Conservation (phyloP, 2,888 invertebrate genomes). For the Drosophila seclusa region DNA sequence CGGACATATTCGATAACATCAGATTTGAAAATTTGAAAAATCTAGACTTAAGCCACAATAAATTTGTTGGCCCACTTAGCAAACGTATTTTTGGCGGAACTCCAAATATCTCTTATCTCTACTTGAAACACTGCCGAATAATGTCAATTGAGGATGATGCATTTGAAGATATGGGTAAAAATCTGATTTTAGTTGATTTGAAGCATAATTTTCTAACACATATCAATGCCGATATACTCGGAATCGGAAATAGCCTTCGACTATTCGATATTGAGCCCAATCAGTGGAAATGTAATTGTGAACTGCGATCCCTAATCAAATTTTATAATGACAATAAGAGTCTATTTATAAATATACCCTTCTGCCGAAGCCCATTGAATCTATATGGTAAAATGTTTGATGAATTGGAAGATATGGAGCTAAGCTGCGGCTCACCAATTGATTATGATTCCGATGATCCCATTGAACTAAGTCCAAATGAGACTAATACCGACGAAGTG, state of each 20-base stretch:
- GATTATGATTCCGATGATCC: neutral
- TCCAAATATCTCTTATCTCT: constrained; percentile 69
- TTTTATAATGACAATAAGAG: constrained; percentile 52
- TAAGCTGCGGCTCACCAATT: constrained; percentile 26
- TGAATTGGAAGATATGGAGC: constrained; percentile 38
- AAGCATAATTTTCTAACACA: constrained; percentile 72
- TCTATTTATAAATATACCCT: constrained; percentile 69
- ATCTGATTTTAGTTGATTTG: constrained; percentile 70
- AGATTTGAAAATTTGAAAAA: constrained; percentile 59
- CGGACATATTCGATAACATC: constrained; percentile 70
- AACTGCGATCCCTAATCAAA: constrained; percentile 53
- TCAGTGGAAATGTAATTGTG: constrained; percentile 77
- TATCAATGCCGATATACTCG: constrained; percentile 44
- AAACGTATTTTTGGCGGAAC: constrained; percentile 63
- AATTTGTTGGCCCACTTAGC: constrained; percentile 62
- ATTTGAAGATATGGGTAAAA: constrained; percentile 62
- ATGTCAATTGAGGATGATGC: constrained; percentile 68
- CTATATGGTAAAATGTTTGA: constrained; percentile 67
- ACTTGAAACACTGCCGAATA: constrained; percentile 65
- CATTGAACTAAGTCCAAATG: neutral
- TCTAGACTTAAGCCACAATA: constrained; percentile 77
- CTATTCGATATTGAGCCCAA: constrained; percentile 72
- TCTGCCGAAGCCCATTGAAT: constrained; percentile 69
- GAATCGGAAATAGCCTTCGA: neutral
- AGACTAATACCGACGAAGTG: neutral